Conservation (phyloP, 35 echinoderm and acorn worm species). For the Eucidaris tribuloides region DNA sequence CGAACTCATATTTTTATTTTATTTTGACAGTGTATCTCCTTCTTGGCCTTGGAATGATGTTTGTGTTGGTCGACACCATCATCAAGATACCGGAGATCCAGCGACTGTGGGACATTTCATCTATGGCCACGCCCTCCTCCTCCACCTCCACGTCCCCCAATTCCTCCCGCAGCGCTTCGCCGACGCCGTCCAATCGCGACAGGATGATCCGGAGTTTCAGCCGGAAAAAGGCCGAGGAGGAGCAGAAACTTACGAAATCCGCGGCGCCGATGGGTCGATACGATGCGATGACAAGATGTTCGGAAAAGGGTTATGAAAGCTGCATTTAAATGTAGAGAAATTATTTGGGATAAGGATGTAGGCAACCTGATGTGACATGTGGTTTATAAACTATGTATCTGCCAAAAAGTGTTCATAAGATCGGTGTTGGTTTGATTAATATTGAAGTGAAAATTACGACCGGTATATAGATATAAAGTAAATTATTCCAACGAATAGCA, state of each 20-base stretch:
- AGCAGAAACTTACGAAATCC: background rate
- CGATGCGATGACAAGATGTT: too few species aligned
- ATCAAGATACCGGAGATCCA: slow-evolving; percentile 26
- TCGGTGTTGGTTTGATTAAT: too few species aligned
- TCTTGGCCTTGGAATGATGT: slow-evolving; percentile 10
- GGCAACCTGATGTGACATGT: too few species aligned
- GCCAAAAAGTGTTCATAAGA: too few species aligned
- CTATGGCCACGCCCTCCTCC: background rate
- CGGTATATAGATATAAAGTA: too few species aligned
- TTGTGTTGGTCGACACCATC: slow-evolving; percentile 20
- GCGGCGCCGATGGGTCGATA: slow-evolving; percentile 6
- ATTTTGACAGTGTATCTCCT: slow-evolving; percentile 13
- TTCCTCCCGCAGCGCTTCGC: background rate
- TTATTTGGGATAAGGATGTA: too few species aligned
- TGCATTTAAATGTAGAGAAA: too few species aligned
- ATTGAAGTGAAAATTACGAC: too few species aligned
- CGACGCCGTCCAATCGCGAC: background rate
- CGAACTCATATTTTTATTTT: background rate
- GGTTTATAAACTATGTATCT: too few species aligned
- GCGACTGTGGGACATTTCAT: slow-evolving; percentile 8
- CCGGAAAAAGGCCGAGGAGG: slow-evolving; percentile 12
- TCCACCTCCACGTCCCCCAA: background rate
- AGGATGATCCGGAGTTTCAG: background rate
- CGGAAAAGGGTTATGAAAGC: too few species aligned
- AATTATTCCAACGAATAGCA: too few species aligned